These are phyloP conservation scores for Dufourea novaeangliae DNA, from an alignment of 1,140 invertebrate species.

Conservation along the genomic window DNA sequence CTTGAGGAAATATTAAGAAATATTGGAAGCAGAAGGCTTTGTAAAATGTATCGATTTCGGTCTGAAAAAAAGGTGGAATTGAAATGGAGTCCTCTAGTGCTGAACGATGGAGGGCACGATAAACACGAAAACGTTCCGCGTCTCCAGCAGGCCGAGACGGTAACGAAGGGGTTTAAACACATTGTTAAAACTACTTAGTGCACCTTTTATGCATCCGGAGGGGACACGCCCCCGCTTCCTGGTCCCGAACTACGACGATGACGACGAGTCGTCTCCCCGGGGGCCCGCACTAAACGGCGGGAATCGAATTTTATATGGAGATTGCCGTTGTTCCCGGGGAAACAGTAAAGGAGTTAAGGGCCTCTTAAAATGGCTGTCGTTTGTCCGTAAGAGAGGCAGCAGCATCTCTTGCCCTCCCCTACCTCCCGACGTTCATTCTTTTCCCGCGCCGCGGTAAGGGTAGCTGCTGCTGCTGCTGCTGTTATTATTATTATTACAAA, in stretches of 20 bases:
- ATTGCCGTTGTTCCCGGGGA: constrained; percentile 72
- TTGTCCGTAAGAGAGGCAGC: constrained; percentile 76
- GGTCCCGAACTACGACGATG: constrained; percentile 4
- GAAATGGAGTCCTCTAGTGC: neutral
- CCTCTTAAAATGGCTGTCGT: constrained; percentile 75
- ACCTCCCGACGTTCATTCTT: constrained; percentile 30
- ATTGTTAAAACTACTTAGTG: constrained; percentile 62
- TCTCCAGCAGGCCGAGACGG: neutral
- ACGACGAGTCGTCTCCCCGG: neutral
- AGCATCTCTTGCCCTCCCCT: neutral
- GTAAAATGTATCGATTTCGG: neutral
- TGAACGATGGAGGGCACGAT: neutral
- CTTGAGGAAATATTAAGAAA: neutral
- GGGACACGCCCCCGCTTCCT: constrained; percentile 62
- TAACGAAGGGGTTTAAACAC: constrained; percentile 62
- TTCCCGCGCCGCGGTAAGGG: constrained; percentile 54
- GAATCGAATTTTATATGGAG: constrained; percentile 78
- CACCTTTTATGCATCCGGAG: constrained; percentile 60
- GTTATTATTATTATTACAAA: constrained; percentile 70
- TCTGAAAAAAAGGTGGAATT: neutral
- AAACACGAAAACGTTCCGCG: neutral
- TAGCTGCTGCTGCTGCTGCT: constrained; percentile 42
- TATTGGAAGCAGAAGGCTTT: neutral
- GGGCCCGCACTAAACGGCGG: constrained; percentile 44
- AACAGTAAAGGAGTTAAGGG: constrained; percentile 76